Conservation (phyloP, 2,888 invertebrate genomes). For the Stenchaetothrips biformis region DNA sequence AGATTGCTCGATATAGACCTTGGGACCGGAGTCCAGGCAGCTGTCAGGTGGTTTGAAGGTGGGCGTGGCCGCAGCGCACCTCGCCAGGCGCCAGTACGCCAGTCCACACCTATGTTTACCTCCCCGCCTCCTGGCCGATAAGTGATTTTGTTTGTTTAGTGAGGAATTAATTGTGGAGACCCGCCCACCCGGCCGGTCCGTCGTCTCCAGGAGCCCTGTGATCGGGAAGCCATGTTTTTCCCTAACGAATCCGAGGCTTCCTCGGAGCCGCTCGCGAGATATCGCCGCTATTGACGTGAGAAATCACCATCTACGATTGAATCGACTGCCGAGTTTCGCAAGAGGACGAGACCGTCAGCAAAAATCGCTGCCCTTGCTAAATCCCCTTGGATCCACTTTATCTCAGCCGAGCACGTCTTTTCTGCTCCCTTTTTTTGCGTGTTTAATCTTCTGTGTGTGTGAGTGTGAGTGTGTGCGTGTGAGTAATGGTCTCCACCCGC, state of each 20-base stretch:
- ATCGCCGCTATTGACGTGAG: background rate
- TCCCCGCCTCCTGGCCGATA: background rate
- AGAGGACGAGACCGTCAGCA: too few relatives aligned
- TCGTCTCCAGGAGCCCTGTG: background rate
- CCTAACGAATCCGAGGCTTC: background rate
- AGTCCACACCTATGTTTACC: constrained; percentile 13
- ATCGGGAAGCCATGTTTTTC: background rate
- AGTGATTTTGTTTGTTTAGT: constrained; percentile 25
- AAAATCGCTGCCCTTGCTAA: too few relatives aligned
- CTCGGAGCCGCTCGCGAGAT: background rate
- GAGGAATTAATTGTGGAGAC: background rate
- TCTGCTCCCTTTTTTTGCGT: too few relatives aligned
- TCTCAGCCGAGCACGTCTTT: too few relatives aligned
- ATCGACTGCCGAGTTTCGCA: too few relatives aligned
- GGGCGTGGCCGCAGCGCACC: background rate
- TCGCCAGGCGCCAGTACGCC: background rate
- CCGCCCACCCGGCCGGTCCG: background rate
- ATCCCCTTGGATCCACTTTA: too few relatives aligned
- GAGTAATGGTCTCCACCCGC: too few relatives aligned
- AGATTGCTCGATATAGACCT: too few relatives aligned
- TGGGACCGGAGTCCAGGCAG: too few relatives aligned
- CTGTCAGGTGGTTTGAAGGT: too few relatives aligned
- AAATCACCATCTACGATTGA: background rate
- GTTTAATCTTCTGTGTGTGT: too few relatives aligned
- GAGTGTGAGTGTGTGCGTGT: too few relatives aligned